Percentiles rank a stretch among this genome's conserved stretches.
Conservation (phyloP, 2,888 invertebrate genomes). For the Morpho achilles region DNA sequence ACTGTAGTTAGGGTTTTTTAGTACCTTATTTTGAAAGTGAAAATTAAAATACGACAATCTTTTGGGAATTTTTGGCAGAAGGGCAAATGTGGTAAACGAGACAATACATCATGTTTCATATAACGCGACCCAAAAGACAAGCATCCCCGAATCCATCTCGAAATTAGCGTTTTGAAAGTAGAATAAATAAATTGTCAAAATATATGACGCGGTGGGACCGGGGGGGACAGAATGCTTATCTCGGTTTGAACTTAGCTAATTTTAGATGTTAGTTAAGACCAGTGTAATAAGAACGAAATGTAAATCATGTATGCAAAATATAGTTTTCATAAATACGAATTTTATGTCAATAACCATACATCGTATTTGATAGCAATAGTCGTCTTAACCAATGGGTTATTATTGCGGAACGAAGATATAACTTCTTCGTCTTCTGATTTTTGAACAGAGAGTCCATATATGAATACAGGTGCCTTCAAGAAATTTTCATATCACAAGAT, state of each 20-base stretch:
- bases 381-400: no score
- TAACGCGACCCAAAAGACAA: conserved; percentile 26
- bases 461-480: no score
- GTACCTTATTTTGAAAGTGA: not conserved
- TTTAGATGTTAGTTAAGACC: conserved; percentile 36
- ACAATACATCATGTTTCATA: conserved; percentile 35
- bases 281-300: conserved; percentile 13
- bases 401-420: no score
- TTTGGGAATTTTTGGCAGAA: conserved; percentile 21
- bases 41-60: conserved; percentile 14
- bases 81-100: conserved; percentile 25
- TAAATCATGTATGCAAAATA: no score
- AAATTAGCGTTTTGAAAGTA: conserved; percentile 60
- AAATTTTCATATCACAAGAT: no score
- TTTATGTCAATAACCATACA: no score
- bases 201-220: conserved; percentile 44
- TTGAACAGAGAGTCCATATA: no score
- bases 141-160: conserved; percentile 58
- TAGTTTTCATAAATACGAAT: no score
- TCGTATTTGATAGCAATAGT: no score
- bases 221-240: conserved; percentile 33
- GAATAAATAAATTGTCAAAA: conserved; percentile 54
- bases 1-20: no score
- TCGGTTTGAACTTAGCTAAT: conserved; percentile 53
- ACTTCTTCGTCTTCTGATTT: no score